Evolutionary conservation across 2,888 invertebrate genomes (phyloP).

Genomic region (Urechis unicinctus): DNA sequence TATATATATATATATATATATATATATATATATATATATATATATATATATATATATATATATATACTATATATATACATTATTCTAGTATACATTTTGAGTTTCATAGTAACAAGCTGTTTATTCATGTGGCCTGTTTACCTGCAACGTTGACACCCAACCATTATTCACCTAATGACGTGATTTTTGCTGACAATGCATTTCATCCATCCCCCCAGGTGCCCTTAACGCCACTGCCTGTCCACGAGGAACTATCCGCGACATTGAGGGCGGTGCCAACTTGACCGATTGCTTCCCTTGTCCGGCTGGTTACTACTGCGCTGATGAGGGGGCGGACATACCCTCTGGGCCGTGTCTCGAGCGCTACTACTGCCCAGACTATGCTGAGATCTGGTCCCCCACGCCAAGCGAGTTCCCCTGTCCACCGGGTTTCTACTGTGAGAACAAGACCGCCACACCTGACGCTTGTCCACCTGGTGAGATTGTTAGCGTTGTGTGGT

Average conservation of each 20-base stretch:
- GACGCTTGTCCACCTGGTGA: constrained; percentile 30
- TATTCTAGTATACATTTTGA: not conserved
- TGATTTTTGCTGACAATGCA: too few species aligned
- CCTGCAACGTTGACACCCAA: too few species aligned
- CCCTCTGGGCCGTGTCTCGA: constrained; percentile 37
- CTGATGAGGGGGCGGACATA: constrained; percentile 29
- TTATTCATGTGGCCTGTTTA: not conserved
- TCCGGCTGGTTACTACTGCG: constrained; percentile 40
- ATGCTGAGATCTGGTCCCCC: constrained; percentile 7
- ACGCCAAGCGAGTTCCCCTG: constrained; percentile 22
- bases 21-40: too few species aligned
- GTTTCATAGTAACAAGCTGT: not conserved
- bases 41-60: too few species aligned
- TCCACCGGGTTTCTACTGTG: constrained; percentile 41
- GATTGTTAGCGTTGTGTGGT: not conserved
- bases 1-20: too few species aligned
- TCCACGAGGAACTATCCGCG: constrained; percentile 40
- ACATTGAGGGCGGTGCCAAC: constrained; percentile 26
- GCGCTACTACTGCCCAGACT: constrained; percentile 41
- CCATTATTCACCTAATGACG: too few species aligned
- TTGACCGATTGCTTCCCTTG: constrained; percentile 35
- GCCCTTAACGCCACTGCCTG: constrained; percentile 23
- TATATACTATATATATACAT: too few species aligned
- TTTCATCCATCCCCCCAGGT: constrained; percentile 9
- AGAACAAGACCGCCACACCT: constrained; percentile 26